phyloP scores from a whole-genome alignment of 2,113 vertebrate species.

The Corydoras sp. region DNA sequence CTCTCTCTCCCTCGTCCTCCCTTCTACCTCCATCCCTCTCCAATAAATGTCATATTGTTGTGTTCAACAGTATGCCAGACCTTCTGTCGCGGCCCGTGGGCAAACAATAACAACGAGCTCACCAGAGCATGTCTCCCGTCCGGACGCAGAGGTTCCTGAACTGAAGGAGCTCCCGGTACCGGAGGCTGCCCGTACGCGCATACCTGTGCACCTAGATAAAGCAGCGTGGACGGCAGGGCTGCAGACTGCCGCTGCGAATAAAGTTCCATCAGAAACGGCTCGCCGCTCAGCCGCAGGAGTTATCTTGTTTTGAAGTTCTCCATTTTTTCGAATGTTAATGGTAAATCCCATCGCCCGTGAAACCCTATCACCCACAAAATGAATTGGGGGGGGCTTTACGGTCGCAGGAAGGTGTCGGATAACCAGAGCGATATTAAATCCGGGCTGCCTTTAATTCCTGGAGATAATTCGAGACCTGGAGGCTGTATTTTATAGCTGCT shows the following conservation, averaged over 20 bases:
- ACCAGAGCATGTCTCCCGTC: constrained; percentile 30
- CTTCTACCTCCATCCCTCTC: not conserved
- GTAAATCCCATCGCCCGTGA: constrained; percentile 1
- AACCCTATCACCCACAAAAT: not conserved
- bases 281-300: not conserved
- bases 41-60: constrained; percentile 27
- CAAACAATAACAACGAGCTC: constrained; percentile 37
- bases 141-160: constrained; percentile 15
- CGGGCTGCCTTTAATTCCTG: too few species aligned
- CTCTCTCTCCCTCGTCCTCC: not conserved
- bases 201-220: constrained; percentile 33
- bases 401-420: not conserved
- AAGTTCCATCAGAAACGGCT: constrained; percentile 1
- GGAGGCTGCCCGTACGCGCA: not conserved
- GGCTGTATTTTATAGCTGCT: too few species aligned
- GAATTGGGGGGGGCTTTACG: not conserved
- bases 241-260: constrained; percentile 16
- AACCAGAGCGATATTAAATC: not conserved
- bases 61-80: not conserved
- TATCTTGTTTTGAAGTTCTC: not conserved
- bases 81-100: constrained; percentile 26
- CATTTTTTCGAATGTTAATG: not conserved
- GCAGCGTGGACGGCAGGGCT: constrained; percentile 4
- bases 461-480: too few species aligned
- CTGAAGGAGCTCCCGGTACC: constrained; percentile 6